phyloP scores from a whole-genome alignment of 2,113 vertebrate species.

The Dolichallabes microphthalmus region DNA sequence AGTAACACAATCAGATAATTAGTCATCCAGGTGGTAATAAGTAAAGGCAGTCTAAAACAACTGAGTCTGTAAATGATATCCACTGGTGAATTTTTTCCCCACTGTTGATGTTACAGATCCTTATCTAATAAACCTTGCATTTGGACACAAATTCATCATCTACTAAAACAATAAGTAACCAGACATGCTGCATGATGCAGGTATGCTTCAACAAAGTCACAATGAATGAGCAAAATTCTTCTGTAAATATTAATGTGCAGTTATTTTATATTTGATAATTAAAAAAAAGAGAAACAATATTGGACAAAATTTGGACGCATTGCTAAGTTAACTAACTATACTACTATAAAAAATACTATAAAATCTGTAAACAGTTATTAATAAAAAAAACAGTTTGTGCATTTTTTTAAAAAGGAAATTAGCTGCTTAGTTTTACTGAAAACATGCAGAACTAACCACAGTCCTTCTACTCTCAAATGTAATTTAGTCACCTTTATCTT shows the following conservation, averaged over 20 bases:
- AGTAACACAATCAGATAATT: background rate
- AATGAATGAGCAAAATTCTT: background rate
- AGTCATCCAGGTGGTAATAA: background rate
- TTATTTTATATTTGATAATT: background rate
- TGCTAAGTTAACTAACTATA: background rate
- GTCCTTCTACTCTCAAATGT: no score
- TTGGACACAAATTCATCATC: background rate
- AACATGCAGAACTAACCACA: no score
- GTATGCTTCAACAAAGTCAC: background rate
- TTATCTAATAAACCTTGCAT: slow-evolving; percentile 17
- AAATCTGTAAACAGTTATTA: no score
- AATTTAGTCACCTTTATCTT: no score
- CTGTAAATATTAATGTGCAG: background rate
- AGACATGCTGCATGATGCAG: background rate
- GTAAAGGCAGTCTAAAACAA: background rate
- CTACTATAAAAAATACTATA: no score
- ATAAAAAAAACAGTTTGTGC: no score
- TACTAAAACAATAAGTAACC: slow-evolving; percentile 40
- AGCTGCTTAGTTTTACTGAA: no score
- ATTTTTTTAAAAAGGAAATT: no score
- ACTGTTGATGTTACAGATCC: background rate
- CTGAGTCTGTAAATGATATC: background rate
- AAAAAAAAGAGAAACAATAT: background rate
- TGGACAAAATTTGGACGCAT: background rate
- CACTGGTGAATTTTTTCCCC: background rate